Evolutionary conservation across 2,113 vertebrate species (phyloP).

Genomic region (Psephotus haematonotus): DNA sequence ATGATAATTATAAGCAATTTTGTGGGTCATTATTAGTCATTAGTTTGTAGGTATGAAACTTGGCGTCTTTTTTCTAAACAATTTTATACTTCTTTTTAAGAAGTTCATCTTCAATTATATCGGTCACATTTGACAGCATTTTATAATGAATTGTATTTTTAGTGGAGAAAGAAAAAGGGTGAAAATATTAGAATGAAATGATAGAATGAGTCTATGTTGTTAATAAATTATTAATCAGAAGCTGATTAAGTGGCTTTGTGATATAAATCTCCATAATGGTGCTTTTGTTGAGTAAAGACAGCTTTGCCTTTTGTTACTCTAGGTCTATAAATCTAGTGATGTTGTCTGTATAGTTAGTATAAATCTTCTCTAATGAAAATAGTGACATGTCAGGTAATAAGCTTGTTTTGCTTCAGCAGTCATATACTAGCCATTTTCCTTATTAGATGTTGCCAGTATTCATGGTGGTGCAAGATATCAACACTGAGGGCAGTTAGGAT

Average conservation of each 20-base stretch:
- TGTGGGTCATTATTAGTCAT: background rate
- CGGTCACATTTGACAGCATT: background rate
- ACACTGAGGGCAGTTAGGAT: background rate
- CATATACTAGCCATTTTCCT: background rate
- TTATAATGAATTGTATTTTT: background rate
- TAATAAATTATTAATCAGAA: conserved; percentile 26
- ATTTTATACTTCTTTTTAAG: background rate
- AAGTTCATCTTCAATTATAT: background rate
- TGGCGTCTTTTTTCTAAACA: background rate
- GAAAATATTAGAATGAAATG: background rate
- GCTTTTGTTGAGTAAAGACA: background rate
- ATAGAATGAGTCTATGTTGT: background rate
- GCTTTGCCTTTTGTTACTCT: background rate
- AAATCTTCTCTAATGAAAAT: background rate
- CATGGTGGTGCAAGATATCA: background rate
- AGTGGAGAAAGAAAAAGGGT: background rate
- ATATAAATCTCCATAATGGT: background rate
- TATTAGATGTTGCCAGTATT: background rate
- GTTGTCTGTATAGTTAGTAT: background rate
- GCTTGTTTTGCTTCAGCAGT: background rate
- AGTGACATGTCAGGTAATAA: background rate
- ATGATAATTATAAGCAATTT: background rate
- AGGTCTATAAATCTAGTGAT: background rate
- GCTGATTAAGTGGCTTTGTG: background rate
- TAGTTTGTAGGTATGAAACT: background rate